Base-by-base conservation (phyloP, 2,113 vertebrate species). In the Anguilla japonica region DNA sequence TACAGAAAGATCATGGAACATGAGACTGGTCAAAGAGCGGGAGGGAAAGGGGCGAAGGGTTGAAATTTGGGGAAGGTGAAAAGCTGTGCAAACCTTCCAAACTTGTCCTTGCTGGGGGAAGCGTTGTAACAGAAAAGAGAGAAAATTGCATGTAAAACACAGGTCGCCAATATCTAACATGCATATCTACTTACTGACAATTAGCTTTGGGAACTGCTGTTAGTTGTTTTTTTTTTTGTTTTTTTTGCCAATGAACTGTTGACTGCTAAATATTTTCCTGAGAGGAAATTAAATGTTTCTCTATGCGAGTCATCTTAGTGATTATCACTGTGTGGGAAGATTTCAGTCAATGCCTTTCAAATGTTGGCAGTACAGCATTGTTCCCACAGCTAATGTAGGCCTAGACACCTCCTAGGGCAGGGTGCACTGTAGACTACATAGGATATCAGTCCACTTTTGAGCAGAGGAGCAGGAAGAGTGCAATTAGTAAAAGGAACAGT, bases 51-150 rank as follows among this genome's bases (percentile, higher is more conserved):
- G 83, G 43, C 50, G 87, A 50, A 5, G 34, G n/a, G 46, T 96
- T 97, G 95, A 95, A 95, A 96, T 97, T 96, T 98, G 96, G 96
- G 98, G 98, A 99, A 99, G 98, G 98, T 99, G 98, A 99, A 98
- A 99, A 99, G 98, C 97, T 98, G 98, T 99, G 98, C 98, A 99
- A 99, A 99, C 98, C 98, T 99, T 99, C 98, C 98, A 99, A 97
- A 99, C 98, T 99, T 99, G 98, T 99, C 98, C 98, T 99, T 99
- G 98, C 98, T 99, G 98, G 94, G 97, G 96, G 93, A 96, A 95
- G 96, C 96, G 96, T 96, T 96, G 96, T 94, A 96, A 97, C 91
- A 96, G 95, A 96, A 94, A 67, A 97, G 94, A 96, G 93, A 95
- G 84, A 95, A 93, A 96, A 96, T 95, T 93, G 97, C 93, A 96